Conservation (phyloP, 1,140 invertebrate genomes). For the Caenorhabditis latens region DNA sequence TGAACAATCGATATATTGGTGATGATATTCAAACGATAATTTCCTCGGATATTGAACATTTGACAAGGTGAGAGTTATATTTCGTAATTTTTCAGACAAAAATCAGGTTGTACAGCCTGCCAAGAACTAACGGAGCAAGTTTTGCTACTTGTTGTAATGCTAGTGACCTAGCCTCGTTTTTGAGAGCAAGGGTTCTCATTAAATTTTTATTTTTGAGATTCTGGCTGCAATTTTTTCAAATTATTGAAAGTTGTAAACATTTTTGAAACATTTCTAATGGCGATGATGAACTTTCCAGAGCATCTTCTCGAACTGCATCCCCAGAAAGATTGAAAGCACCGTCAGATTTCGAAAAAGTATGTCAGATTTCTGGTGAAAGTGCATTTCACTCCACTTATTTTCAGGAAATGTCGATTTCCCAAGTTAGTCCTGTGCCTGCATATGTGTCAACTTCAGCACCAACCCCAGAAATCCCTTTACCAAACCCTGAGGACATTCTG, state of each 20-base stretch:
- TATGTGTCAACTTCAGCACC: neutral
- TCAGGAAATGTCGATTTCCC: neutral
- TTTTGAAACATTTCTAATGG: too few relatives aligned
- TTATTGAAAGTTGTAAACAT: too few relatives aligned
- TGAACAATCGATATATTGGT: slow-evolving; percentile 15
- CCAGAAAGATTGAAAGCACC: neutral
- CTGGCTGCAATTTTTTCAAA: too few relatives aligned
- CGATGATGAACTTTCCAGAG: neutral
- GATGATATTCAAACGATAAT: slow-evolving; percentile 51
- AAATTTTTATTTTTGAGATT: too few relatives aligned
- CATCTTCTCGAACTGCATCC: neutral
- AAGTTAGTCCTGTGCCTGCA: neutral
- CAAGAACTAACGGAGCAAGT: too few relatives aligned
- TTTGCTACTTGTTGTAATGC: too few relatives aligned
- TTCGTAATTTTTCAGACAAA: too few relatives aligned
- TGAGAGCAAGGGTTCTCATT: too few relatives aligned
- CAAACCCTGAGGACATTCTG: neutral
- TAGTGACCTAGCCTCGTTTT: too few relatives aligned
- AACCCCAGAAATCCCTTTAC: neutral
- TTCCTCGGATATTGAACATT: slow-evolving; percentile 46
- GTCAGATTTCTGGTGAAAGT: neutral
- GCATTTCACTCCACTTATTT: neutral
- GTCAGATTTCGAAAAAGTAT: neutral
- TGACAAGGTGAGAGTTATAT: neutral
- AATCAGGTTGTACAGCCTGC: too few relatives aligned